These are phyloP conservation scores for Tillus elongatus DNA, from an alignment of 2,888 invertebrate species.

Conservation along the genomic window DNA sequence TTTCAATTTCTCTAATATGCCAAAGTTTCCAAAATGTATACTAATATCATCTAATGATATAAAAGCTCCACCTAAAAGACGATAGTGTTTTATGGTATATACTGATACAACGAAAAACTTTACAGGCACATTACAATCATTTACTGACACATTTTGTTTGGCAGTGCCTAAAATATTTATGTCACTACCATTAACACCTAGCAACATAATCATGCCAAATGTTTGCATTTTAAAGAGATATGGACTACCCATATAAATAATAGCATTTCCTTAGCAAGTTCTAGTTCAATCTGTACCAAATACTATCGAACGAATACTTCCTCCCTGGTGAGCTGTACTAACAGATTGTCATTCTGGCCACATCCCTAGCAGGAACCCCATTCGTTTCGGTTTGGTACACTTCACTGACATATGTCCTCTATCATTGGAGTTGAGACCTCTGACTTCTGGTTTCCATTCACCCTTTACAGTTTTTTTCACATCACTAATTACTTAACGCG, in stretches of 20 bases:
- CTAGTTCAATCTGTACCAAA: neutral
- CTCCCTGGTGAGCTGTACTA: neutral
- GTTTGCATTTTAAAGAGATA: neutral
- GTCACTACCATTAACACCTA: neutral
- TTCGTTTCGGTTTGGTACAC: conserved; percentile 2
- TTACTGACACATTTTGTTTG: neutral
- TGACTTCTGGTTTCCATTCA: too few species aligned
- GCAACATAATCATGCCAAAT: neutral
- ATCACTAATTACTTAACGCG: too few species aligned
- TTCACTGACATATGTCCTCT: neutral
- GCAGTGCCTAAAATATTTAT: conserved; percentile 3
- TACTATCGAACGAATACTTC: neutral
- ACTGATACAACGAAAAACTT: neutral
- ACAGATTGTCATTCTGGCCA: neutral
- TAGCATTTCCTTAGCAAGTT: neutral
- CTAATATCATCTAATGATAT: neutral
- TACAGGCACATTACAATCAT: neutral
- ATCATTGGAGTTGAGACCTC: too few species aligned
- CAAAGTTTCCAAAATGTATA: neutral
- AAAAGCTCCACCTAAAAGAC: neutral
- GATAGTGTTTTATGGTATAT: neutral
- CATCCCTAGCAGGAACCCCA: neutral
- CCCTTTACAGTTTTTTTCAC: too few species aligned
- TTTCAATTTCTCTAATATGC: too few species aligned
- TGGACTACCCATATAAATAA: neutral